Conservation (phyloP, 1,140 invertebrate genomes). For the Melitaea cinxia region DNA sequence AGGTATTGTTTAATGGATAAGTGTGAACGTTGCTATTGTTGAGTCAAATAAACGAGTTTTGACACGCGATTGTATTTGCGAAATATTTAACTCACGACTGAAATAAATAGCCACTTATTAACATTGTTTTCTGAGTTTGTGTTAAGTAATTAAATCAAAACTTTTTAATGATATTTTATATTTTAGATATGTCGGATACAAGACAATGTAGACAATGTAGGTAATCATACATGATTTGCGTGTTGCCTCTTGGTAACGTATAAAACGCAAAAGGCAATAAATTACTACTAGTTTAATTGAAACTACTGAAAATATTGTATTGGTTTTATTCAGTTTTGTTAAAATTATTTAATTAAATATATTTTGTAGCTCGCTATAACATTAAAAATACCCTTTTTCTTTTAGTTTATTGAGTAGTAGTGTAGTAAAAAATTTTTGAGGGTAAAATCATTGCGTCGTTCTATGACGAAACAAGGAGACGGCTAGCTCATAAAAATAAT, state of each 20-base stretch:
- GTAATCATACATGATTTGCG: constrained; percentile 7
- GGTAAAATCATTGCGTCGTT: constrained; percentile 7
- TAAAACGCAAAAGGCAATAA: neutral
- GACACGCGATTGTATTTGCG: constrained; percentile 69
- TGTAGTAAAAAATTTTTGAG: neutral
- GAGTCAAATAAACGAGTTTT: constrained; percentile 67
- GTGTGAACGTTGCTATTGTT: constrained; percentile 68
- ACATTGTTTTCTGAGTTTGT: constrained; percentile 56
- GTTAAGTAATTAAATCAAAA: constrained; percentile 73
- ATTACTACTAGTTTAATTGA: neutral
- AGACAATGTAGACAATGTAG: no score
- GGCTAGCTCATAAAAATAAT: constrained; percentile 20
- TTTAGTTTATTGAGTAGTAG: neutral
- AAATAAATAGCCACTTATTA: constrained; percentile 66
- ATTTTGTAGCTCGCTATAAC: no score
- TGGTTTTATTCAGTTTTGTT: no score
- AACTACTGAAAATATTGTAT: neutral
- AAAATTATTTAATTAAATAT: no score
- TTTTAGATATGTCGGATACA: neutral
- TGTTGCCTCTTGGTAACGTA: neutral
- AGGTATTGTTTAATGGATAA: constrained; percentile 70
- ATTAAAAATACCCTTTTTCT: no score
- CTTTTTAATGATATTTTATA: constrained; percentile 56
- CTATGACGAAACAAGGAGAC: constrained; percentile 9
- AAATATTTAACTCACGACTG: constrained; percentile 63